Evolutionary conservation across 2,113 vertebrate species (phyloP).

Genomic region (Psittacula cyanocephala): DNA sequence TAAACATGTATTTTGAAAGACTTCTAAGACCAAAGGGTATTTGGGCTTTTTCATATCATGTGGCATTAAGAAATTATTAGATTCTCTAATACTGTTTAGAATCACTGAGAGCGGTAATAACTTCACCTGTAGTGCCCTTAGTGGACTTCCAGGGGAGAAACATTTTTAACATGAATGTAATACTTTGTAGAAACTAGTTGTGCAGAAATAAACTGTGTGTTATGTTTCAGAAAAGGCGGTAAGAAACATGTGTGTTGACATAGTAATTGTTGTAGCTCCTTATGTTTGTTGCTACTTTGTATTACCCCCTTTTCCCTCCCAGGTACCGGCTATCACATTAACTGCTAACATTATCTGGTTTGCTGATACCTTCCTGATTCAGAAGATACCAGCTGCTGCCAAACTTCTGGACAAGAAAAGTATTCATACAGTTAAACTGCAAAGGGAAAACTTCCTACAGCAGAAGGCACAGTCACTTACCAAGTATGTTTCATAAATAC

Average conservation of each 20-base stretch:
- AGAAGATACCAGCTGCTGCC: slow-evolving; percentile 89
- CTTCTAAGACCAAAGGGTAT: background rate
- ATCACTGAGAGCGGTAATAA: background rate
- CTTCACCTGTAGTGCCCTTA: background rate
- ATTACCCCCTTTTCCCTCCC: fast-evolving
- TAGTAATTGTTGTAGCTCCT: background rate
- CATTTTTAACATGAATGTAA: background rate
- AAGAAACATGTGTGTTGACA: background rate
- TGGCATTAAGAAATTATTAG: background rate
- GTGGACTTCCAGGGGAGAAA: background rate
- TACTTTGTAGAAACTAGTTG: background rate
- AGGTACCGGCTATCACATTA: slow-evolving; percentile 97
- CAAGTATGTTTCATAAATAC: slow-evolving; percentile 79
- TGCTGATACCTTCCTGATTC: slow-evolving; percentile 89
- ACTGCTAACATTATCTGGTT: slow-evolving; percentile 97
- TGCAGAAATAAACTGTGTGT: background rate
- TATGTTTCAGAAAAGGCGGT: background rate
- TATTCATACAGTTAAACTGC: slow-evolving; percentile 82
- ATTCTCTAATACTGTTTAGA: background rate
- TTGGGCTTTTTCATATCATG: background rate
- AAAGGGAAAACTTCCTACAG: slow-evolving; percentile 89
- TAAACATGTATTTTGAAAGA: background rate
- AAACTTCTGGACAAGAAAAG: slow-evolving; percentile 95
- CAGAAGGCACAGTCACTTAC: slow-evolving; percentile 90
- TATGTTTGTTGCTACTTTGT: background rate